Evolutionary conservation across 2,113 vertebrate genomes (phyloP).

Genomic region (Ifrita kowaldi): DNA sequence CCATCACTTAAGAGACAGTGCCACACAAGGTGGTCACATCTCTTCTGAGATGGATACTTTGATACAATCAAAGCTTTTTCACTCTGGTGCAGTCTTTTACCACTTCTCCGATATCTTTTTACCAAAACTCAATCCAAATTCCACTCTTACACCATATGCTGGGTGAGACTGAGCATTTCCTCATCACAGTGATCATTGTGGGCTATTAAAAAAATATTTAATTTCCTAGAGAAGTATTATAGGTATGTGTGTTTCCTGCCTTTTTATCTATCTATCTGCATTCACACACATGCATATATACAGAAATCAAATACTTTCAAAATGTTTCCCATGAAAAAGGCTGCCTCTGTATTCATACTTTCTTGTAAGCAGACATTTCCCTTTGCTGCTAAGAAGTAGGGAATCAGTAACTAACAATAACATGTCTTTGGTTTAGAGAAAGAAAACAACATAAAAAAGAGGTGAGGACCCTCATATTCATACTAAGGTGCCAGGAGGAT

Average conservation of each 20-base stretch:
- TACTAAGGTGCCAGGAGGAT: background rate
- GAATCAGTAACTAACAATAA: background rate
- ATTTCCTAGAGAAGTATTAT: background rate
- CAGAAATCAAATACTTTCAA: background rate
- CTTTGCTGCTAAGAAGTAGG: background rate
- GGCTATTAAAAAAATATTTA: background rate
- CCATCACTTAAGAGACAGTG: background rate
- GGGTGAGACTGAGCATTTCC: background rate
- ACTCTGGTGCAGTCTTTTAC: background rate
- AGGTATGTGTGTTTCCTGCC: background rate
- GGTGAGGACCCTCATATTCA: background rate
- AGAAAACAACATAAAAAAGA: background rate
- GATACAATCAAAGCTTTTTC: background rate
- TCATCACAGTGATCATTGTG: background rate
- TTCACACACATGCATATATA: background rate
- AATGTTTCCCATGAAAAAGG: background rate
- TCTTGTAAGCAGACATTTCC: background rate
- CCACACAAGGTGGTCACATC: background rate
- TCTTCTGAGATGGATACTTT: background rate
- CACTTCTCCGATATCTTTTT: background rate
- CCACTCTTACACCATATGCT: accelerated
- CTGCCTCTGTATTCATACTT: background rate
- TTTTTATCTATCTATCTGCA: background rate
- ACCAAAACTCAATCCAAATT: background rate
- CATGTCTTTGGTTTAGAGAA: background rate